A percentile compares a stretch with the other conserved stretches of the same genome.
These are phyloP conservation scores for Amphipoea lucens DNA, from an alignment of 2,888 invertebrate genomes.

Conservation along the genomic window DNA sequence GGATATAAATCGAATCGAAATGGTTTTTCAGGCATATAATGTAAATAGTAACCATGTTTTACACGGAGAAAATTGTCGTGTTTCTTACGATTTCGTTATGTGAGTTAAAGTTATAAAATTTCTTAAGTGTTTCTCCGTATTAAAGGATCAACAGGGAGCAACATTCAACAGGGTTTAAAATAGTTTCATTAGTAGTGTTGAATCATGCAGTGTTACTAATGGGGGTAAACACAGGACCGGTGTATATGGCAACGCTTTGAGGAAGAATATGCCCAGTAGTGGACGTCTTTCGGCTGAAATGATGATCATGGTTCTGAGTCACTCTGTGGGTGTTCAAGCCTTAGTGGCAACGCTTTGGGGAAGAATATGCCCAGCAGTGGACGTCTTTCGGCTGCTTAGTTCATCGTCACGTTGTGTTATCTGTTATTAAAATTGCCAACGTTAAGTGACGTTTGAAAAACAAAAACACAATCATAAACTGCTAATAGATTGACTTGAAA, in stretches of 20 bases:
- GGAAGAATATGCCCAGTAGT: neutral
- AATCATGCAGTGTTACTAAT: neutral
- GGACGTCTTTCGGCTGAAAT: neutral
- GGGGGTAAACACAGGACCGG: neutral
- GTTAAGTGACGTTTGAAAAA: neutral
- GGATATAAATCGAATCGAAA: conserved; percentile 44
- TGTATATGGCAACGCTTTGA: neutral
- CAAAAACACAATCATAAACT: neutral
- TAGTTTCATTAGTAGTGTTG: neutral
- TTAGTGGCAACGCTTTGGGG: no score
- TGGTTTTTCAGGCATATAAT: conserved; percentile 12
- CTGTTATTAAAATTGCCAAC: neutral
- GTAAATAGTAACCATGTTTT: conserved; percentile 37
- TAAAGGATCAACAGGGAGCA: neutral
- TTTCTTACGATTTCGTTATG: conserved; percentile 30
- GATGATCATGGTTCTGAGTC: neutral
- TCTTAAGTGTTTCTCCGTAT: neutral
- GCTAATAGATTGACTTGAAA: neutral
- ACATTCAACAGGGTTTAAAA: neutral
- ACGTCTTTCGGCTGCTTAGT: no score
- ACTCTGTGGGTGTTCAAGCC: neutral
- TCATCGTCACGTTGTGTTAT: neutral
- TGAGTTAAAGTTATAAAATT: conserved; percentile 30
- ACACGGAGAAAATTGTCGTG: conserved; percentile 28
- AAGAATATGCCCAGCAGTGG: no score